Evolutionary conservation across 2,797 vertebrate species (phyloP), one percentile per base, ranked within the genome.

Genomic region (Rallus crepitans): DNA sequence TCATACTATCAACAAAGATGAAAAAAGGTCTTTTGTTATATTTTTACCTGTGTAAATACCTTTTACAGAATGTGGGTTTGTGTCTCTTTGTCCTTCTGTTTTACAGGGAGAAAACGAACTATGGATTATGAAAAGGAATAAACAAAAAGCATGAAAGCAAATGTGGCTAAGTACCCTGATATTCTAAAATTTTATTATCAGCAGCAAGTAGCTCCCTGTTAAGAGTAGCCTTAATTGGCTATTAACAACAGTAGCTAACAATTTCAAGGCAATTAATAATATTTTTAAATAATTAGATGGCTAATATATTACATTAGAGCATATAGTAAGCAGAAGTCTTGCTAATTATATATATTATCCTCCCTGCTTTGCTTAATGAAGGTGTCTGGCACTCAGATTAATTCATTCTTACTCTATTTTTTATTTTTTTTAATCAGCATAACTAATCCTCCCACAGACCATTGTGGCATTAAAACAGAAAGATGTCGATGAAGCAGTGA

Each of bases 251-350:
- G 87, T 75, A 87, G 69, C 88, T 93, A 95, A 83, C 87, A 90
- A 90, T 95, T 97, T 87, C 75, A 87, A 88, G 71, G 55, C 72
- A 96, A 95, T 96, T 97, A 90, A 91, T 86, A 96, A 93, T 82
- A 89, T 79, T 87, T 91, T 87, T 59, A 91, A 93, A 94, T 84
- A 88, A 95, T 94, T 84, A 91, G 56, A 71, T 91, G 60, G 80
- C 48, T 86, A 92, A 77, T 94, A 90, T 47, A 86, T 82, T 85
- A 66, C 63, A 79, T 93, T 82, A 89, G 68, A 90, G 27, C 71
- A 83, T 63, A 86, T 21, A 87, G 52, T 82, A 94, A 93, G 90
- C 75, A 94, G 68, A 95, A 93, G 27, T 73, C 85, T 89, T 90
- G 53, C 39, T 95, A 96, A 96, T 96, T 94, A 87, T 87, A 94